Evolutionary conservation across 1,140 invertebrate species (phyloP), one percentile per base, ranked within the genome.

Genomic region (Trichomalopsis sarcophagae): DNA sequence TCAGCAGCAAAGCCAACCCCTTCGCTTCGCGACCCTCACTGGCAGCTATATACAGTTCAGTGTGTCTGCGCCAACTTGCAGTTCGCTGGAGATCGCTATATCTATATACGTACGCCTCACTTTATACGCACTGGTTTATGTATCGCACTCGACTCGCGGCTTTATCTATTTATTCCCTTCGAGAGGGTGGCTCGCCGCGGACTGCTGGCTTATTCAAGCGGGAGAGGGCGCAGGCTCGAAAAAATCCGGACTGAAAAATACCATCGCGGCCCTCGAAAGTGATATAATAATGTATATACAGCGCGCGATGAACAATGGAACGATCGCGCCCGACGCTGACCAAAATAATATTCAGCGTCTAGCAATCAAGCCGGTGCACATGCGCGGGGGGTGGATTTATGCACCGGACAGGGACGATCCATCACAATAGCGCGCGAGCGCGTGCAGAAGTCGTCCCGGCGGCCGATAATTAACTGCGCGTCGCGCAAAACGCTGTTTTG

Each of bases 121-220:
- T 40, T 68, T 80, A 77, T 77, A n/a, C 44, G 23, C 73, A 36
- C 73, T 78, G 76, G 76, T 78, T 78, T 78, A 78, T 78, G 62
- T 17, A 68, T 68, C 33, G 13, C 40, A 44, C 75, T 62, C 77
- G 76, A 44, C n/a, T 71, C 68, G 23, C 76, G 47, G 40, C 44
- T 78, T 78, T 78, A 78, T 47, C 76, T 62, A 78, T 78, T 78
- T 80, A 68, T 27, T 80, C 30, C 27, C 55, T 47, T 33, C 27
- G 11, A 27, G 71, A 36, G 30, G 36, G 36, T 7, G 30, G 17
- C 17, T 44, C 71, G 27, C 27, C 27, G 7, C 23, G 9, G 30
- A 73, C 71, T 73, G 33, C 33, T 73, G 7, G 14, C 23, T 36
- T 36, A 17, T 73, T 36, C 7, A 30, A 36, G 27, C 71, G 30